These are phyloP conservation scores for Mus minutoides DNA, from an alignment of 2,797 vertebrate genomes.

Conservation along the genomic window DNA sequence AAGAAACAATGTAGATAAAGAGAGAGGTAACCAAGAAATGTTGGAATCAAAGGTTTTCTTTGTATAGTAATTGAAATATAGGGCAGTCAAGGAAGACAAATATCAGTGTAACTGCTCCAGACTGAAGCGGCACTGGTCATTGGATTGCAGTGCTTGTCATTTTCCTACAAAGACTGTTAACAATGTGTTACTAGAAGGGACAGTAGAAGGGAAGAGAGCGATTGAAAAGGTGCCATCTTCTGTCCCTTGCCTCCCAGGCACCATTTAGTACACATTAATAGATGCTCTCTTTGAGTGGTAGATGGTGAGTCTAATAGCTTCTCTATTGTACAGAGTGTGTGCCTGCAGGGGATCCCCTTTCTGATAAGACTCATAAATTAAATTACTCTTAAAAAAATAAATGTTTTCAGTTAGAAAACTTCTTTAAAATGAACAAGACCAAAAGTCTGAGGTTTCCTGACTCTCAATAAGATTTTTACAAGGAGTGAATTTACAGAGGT, in stretches of 20 bases:
- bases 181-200: neutral
- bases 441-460: neutral
- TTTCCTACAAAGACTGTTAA: slow-evolving; percentile 8
- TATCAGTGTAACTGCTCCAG: neutral
- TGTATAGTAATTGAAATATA: slow-evolving; percentile 27
- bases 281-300: neutral
- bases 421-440: slow-evolving; percentile 16
- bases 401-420: neutral
- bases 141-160: neutral
- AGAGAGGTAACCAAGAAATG: neutral
- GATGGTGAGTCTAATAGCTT: neutral
- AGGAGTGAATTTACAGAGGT: neutral
- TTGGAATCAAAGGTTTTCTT: neutral
- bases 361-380: neutral
- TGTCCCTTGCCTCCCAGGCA: neutral
- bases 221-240: neutral
- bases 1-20: neutral
- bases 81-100: neutral
- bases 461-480: neutral
- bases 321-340: neutral
- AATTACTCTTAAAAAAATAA: neutral
- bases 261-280: neutral
- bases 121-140: neutral
- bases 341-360: neutral
- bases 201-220: neutral